A percentile compares a stretch with the other conserved stretches of the same genome.
Evolutionary conservation across 1,140 invertebrate genomes (phyloP).

Genomic region (Drosophila santomea): DNA sequence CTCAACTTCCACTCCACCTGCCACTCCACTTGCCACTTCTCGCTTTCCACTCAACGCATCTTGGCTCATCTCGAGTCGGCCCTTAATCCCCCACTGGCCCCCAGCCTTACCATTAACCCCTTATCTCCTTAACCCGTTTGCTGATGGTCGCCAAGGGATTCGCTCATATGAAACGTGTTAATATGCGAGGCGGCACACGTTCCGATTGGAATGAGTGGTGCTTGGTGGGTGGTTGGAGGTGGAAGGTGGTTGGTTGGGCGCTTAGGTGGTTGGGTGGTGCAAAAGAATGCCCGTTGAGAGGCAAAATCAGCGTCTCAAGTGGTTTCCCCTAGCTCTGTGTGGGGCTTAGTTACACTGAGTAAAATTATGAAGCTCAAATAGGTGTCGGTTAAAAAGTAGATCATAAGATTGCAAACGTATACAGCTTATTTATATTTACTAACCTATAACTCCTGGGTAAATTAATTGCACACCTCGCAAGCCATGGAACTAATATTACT

Average conservation of each 20-base stretch:
- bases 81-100: not conserved
- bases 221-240: not conserved
- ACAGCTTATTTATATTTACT: too few relatives aligned
- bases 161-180: slow-evolving; percentile 70
- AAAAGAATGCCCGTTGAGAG: slow-evolving; percentile 29
- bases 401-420: too few relatives aligned
- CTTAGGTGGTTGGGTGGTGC: not conserved
- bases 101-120: not conserved
- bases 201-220: not conserved
- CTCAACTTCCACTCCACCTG: slow-evolving; percentile 27
- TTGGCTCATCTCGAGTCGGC: slow-evolving; percentile 16
- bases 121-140: slow-evolving; percentile 32
- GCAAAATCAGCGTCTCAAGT: slow-evolving; percentile 77
- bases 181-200: slow-evolving; percentile 63
- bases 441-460: too few relatives aligned
- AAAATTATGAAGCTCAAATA: not conserved
- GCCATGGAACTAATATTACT: too few relatives aligned
- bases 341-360: slow-evolving; percentile 46
- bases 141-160: slow-evolving; percentile 72
- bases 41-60: slow-evolving; percentile 18
- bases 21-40: not conserved
- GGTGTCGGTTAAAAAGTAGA: too few relatives aligned
- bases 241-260: not conserved
- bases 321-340: slow-evolving; percentile 56
- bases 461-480: too few relatives aligned